Base-by-base conservation (phyloP, 2,113 vertebrate species). In the Dendrocopos noguchii region DNA sequence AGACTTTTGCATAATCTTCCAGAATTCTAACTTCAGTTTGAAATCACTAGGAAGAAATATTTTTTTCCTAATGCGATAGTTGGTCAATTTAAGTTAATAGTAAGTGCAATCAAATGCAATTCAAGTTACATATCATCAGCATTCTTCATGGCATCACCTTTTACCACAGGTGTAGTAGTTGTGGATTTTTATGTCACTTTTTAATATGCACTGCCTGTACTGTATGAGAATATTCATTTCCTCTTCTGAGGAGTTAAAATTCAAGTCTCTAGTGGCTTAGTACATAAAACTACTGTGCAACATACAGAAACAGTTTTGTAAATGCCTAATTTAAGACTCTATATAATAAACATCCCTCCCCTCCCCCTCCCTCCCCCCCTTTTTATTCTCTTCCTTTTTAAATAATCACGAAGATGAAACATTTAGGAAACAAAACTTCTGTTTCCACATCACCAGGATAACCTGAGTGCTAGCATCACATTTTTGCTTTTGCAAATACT, bases 321-420 rank as follows among this genome's bases (percentile, higher is more conserved):
- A 91, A 82, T 9, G 13, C 25, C 4, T 77, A 84, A 94, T 88
- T 84, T 63, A 68, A 81, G 60, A 56, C 25, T 75, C 72, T n/a
- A 47, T 8, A 44, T 31, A 80, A 85, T 56, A 78, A 87, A 73
- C 61, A 78, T 13, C 5, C 56, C 50, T 44, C 22, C 27, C 10
- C 7, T 22, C 11, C 16, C 25, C 20, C n/a, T n/a, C 36, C 36
- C 10, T 36, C 22, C 28, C 10, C 7, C 19, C 11, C 16, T 29
- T 82, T 34, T 79, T 59, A 67, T 82, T 66, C 84, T 77, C 36
- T 42, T 88, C 44, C 59, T 93, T 91, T 95, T 55, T 44, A 92
- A 94, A 90, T 27, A 94, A 80, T 20, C 36, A 60, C 5, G n/a
- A 90, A n/a, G 8, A 36, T 1, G 2, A 93, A 88, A 67, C 25